Evolutionary conservation across 92 coral and sea anemone species (phyloP).

Genomic region (Plumapathes pennacea): DNA sequence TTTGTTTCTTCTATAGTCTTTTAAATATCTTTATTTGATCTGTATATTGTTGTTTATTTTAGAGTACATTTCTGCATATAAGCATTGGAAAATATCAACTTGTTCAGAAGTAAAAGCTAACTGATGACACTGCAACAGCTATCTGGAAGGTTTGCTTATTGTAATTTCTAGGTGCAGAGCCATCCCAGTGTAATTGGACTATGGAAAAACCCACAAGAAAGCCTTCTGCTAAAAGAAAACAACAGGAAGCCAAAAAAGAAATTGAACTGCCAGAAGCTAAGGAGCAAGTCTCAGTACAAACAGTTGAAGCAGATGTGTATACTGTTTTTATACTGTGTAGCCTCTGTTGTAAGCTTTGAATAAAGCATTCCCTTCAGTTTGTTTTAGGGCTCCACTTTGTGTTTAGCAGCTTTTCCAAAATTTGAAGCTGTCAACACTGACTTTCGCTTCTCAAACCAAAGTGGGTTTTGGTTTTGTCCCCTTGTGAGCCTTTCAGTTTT

Average conservation of each 20-base stretch:
- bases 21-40: too few species aligned
- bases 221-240: neutral
- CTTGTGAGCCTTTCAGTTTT: conserved; percentile 47
- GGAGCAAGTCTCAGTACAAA: neutral
- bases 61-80: too few species aligned
- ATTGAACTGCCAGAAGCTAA: neutral
- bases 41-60: too few species aligned
- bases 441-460: conserved; percentile 53
- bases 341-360: conserved; percentile 40
- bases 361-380: conserved; percentile 55
- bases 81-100: too few species aligned
- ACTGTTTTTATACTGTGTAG: conserved; percentile 30
- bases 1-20: too few species aligned
- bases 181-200: conserved; percentile 23
- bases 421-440: conserved; percentile 52
- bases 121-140: too few species aligned
- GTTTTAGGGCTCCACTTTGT: conserved; percentile 47
- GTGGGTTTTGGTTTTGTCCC: conserved; percentile 37
- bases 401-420: conserved; percentile 46
- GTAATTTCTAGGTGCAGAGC: conserved; percentile 21
- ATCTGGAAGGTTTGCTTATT: too few species aligned
- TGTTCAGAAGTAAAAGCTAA: too few species aligned
- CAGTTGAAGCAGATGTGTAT: conserved; percentile 6
- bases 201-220: neutral
- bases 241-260: neutral